A percentile compares a stretch with the other conserved stretches of the same genome.
Conservation (phyloP, 2,797 vertebrate species). For the Parauchenoglanis ngamensis region DNA sequence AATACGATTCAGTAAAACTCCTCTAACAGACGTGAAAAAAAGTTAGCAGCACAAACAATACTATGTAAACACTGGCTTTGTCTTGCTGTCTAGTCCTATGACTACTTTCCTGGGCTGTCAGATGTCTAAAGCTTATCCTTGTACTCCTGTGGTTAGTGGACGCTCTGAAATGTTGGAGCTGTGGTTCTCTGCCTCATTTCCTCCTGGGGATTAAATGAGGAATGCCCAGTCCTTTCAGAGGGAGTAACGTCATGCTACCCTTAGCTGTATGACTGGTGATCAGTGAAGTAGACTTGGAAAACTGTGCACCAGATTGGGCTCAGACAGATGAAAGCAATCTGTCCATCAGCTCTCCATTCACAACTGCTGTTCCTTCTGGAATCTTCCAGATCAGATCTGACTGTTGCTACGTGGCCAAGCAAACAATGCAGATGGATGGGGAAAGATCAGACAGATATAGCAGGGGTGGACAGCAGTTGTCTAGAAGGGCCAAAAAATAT, state of each 20-base stretch:
- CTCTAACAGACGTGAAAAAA: not conserved
- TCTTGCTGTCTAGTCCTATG: not conserved
- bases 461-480: constrained; percentile 24
- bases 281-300: constrained; percentile 28
- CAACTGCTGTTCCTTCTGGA: constrained; percentile 29
- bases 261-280: not conserved
- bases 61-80: not conserved
- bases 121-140: not conserved
- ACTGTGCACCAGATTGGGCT: constrained; percentile 44
- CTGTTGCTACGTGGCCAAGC: constrained; percentile 24
- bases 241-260: not conserved
- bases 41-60: not conserved
- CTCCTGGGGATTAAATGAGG: constrained; percentile 56
- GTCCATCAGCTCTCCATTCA: constrained; percentile 32
- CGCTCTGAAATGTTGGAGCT: constrained; percentile 38
- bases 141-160: constrained; percentile 39
- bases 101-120: constrained; percentile 10
- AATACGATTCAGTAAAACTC: not conserved
- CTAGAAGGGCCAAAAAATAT: constrained; percentile 28
- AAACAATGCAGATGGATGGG: constrained; percentile 34
- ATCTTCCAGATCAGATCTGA: constrained; percentile 31
- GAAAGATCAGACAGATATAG: constrained; percentile 34
- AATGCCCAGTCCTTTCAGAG: constrained; percentile 53
- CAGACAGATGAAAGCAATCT: constrained; percentile 47
- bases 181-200: constrained; percentile 53